phyloP scores from a whole-genome alignment of 2,888 invertebrate genomes.

The Entomobrya multifasciata region DNA sequence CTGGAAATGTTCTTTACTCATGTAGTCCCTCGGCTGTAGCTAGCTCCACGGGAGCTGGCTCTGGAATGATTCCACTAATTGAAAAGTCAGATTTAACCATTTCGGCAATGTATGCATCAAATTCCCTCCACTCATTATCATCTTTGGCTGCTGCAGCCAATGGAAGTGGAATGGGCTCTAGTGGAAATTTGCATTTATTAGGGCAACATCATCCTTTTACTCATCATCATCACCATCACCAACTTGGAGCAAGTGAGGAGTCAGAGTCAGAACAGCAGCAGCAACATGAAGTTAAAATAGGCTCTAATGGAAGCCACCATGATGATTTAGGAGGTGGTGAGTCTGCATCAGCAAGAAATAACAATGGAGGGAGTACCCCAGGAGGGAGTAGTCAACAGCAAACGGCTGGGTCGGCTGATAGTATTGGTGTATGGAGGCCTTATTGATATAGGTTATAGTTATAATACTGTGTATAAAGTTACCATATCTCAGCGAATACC shows the following conservation, averaged over 20 bases:
- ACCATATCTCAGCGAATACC: conserved; percentile 35
- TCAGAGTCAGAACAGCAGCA: conserved; percentile 54
- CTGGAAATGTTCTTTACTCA: conserved; percentile 64
- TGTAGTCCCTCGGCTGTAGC: conserved; percentile 57
- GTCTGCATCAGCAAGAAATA: background rate
- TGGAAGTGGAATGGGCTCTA: conserved; percentile 34
- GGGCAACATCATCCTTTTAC: conserved; percentile 49
- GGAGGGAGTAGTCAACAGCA: conserved; percentile 50
- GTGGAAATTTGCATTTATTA: conserved; percentile 46
- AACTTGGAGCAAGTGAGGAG: conserved; percentile 62
- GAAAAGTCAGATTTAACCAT: conserved; percentile 79
- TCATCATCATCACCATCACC: conserved; percentile 59
- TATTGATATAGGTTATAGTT: conserved; percentile 61
- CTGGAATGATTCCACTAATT: conserved; percentile 75
- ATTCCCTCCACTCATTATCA: conserved; percentile 64
- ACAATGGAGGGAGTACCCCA: conserved; percentile 30
- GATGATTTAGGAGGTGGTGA: conserved; percentile 41
- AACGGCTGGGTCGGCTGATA: conserved; percentile 70
- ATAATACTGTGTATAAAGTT: conserved; percentile 20
- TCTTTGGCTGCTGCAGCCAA: conserved; percentile 65
- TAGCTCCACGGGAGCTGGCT: conserved; percentile 40
- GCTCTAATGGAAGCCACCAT: conserved; percentile 64
- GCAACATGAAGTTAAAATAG: conserved; percentile 59
- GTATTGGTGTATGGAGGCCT: conserved; percentile 78
- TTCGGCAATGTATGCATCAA: conserved; percentile 78